These are phyloP conservation scores for Desmophyllum pertusum DNA, from an alignment of 92 coral and sea anemone species.

Conservation along the genomic window DNA sequence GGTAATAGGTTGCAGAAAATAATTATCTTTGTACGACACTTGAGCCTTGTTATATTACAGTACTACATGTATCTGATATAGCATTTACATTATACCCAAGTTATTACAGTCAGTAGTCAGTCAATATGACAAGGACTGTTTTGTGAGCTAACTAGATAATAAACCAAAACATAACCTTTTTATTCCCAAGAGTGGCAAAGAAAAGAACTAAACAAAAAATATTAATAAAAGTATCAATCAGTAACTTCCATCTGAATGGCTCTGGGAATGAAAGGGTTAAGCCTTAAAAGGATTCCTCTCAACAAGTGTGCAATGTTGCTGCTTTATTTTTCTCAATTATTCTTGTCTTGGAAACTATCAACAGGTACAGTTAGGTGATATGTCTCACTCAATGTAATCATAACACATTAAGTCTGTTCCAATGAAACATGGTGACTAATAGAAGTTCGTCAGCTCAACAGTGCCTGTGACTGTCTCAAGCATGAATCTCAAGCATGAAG, in stretches of 20 bases:
- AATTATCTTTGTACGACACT: background rate
- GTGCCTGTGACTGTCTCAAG: too few relatives aligned
- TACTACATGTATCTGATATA: background rate
- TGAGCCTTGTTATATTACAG: constrained; percentile 13
- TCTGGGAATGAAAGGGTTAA: background rate
- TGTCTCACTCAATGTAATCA: too few relatives aligned
- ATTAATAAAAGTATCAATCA: too few relatives aligned
- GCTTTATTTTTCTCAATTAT: background rate
- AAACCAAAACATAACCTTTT: too few relatives aligned
- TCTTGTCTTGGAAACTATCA: background rate
- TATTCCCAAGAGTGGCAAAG: background rate
- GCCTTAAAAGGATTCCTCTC: background rate
- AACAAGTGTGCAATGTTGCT: background rate
- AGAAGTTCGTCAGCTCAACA: too few relatives aligned
- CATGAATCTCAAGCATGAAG: too few relatives aligned
- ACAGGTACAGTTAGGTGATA: too few relatives aligned
- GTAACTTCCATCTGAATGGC: background rate
- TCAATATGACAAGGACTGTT: background rate
- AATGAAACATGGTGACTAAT: too few relatives aligned
- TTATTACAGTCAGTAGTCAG: background rate
- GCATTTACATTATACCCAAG: too few relatives aligned
- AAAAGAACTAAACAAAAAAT: background rate
- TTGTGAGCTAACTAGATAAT: background rate
- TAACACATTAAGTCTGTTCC: too few relatives aligned
- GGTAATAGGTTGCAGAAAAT: background rate